Conservation (phyloP, 2,888 invertebrate genomes). For the Philopedon plagiatum region DNA sequence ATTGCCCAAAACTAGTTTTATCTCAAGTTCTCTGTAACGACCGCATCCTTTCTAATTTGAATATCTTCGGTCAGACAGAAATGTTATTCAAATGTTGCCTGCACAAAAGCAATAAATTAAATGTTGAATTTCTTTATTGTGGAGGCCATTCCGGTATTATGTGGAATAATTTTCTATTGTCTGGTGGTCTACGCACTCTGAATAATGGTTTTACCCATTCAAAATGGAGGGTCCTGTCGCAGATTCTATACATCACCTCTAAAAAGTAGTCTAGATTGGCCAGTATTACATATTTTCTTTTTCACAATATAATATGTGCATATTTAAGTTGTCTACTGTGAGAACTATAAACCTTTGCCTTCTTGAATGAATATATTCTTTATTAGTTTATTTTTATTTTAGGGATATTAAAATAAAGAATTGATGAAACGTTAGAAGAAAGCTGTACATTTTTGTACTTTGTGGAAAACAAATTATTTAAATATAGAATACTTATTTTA, state of each 20-base stretch:
- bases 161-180: conserved; percentile 52
- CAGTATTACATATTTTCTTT: not conserved
- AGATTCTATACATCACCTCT: conserved; percentile 3
- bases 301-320: not conserved
- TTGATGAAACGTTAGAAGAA: no score
- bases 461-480: no score
- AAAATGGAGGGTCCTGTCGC: conserved; percentile 24
- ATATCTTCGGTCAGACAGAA: conserved; percentile 42
- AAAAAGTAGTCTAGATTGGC: conserved; percentile 1
- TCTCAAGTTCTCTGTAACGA: conserved; percentile 38
- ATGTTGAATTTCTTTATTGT: conserved; percentile 48
- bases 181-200: conserved; percentile 42
- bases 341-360: not conserved
- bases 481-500: no score
- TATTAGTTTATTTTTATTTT: no score
- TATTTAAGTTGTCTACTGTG: not conserved
- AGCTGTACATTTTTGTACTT: no score
- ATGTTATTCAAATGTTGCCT: conserved; percentile 43
- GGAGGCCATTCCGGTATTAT: conserved; percentile 46
- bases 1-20: conserved; percentile 47
- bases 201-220: conserved; percentile 31
- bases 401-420: no score
- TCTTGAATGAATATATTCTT: no score
- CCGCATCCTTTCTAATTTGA: conserved; percentile 43
- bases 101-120: conserved; percentile 48